phyloP scores from a whole-genome alignment of 2,113 vertebrate species.

The Jaculus jaculus region DNA sequence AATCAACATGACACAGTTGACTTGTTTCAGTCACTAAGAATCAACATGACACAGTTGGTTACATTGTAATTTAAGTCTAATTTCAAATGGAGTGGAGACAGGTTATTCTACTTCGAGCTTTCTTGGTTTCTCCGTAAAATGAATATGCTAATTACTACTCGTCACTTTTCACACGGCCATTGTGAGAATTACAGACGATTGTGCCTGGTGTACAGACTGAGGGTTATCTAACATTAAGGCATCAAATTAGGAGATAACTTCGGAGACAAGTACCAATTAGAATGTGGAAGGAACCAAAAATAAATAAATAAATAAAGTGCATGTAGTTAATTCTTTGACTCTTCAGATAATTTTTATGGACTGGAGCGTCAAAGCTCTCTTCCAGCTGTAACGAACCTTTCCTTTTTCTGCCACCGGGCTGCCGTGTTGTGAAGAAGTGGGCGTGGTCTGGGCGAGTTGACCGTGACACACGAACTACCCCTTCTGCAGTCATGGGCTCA shows the following conservation, averaged over 20 bases:
- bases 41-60: not conserved
- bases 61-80: not conserved
- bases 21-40: not conserved
- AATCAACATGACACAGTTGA: too few species aligned
- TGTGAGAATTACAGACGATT: not conserved
- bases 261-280: not conserved
- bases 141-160: not conserved
- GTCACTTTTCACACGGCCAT: not conserved
- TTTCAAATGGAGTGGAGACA: not conserved
- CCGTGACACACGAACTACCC: not conserved
- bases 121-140: conserved; percentile 14
- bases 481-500: not conserved
- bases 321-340: not conserved
- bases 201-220: not conserved
- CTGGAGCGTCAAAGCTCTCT: not conserved
- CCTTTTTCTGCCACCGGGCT: not conserved
- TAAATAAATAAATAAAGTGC: too few species aligned
- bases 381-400: not conserved
- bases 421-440: not conserved
- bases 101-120: not conserved
- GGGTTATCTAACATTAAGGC: not conserved
- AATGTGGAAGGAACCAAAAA: not conserved
- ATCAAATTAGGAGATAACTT: not conserved
- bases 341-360: not conserved
- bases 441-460: not conserved